Conservation (phyloP, 2,113 vertebrate species). For the Alosa alosa region DNA sequence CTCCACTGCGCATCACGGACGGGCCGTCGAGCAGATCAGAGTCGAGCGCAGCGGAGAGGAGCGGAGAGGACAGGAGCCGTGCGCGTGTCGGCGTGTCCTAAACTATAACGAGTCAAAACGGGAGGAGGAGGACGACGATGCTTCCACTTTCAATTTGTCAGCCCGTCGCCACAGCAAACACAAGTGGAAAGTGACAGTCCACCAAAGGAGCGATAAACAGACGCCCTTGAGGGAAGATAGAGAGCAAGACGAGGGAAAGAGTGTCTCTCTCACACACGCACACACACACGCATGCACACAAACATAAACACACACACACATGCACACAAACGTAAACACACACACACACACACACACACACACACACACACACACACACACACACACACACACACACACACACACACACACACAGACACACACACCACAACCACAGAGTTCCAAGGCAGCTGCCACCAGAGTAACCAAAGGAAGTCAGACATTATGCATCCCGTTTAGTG, state of each 20-base stretch:
- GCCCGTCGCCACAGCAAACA: conserved; percentile 8
- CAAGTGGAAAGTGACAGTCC: conserved; percentile 1
- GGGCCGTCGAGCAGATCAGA: background rate
- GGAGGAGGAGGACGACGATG: too few relatives aligned
- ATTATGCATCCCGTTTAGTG: conserved; percentile 17
- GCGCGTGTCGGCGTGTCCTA: too few relatives aligned
- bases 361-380: background rate
- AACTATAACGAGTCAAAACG: too few relatives aligned
- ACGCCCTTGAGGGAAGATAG: conserved; percentile 21
- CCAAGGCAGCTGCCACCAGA: background rate
- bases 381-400: background rate
- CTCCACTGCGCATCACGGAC: too few relatives aligned
- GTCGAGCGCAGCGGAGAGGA: too few relatives aligned
- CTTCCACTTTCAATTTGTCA: conserved; percentile 31
- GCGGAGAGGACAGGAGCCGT: too few relatives aligned
- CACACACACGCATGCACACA: background rate
- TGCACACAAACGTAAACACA: background rate
- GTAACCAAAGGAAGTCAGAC: background rate
- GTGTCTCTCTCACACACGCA: background rate
- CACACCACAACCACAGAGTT: background rate
- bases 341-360: background rate
- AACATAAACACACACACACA: background rate
- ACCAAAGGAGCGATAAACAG: conserved; percentile 1
- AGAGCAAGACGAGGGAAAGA: conserved; percentile 26
- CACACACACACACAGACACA: background rate